Conservation (phyloP, 1,140 invertebrate species). For the Drosophila chauvacae region DNA sequence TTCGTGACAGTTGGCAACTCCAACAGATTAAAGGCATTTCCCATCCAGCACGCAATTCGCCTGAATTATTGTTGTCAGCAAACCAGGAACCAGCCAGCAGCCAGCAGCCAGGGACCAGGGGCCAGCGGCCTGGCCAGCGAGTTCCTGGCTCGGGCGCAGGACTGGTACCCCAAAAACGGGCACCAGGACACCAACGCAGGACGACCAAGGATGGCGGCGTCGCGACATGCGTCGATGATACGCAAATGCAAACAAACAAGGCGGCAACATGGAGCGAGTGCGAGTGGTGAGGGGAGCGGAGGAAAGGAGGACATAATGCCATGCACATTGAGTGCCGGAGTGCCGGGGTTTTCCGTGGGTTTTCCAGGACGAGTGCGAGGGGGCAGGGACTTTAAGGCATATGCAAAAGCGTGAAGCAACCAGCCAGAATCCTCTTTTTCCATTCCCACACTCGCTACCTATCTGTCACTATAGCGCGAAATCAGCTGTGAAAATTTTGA, state of each 20-base stretch:
- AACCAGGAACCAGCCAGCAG: constrained; percentile 42
- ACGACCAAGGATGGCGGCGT: constrained; percentile 56
- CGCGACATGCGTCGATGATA: constrained; percentile 82
- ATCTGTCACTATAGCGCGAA: constrained; percentile 58
- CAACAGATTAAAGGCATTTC: constrained; percentile 83
- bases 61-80: constrained; percentile 80
- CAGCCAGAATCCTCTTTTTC: constrained; percentile 59
- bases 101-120: constrained; percentile 10
- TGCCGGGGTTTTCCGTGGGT: constrained; percentile 12
- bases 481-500: constrained; percentile 84
- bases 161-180: constrained; percentile 28
- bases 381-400: constrained; percentile 60
- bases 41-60: constrained; percentile 78
- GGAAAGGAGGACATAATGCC: constrained; percentile 53
- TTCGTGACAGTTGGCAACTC: constrained; percentile 84
- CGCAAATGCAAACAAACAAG: constrained; percentile 80
- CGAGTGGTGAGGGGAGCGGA: background rate
- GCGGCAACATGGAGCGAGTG: constrained; percentile 37
- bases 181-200: constrained; percentile 37
- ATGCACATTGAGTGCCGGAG: constrained; percentile 58
- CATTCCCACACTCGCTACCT: constrained; percentile 34
- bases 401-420: constrained; percentile 72
- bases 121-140: constrained; percentile 33
- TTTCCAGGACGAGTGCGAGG: constrained; percentile 4
- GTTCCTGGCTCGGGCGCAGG: constrained; percentile 12